phyloP scores from a whole-genome alignment of 2,113 vertebrate species.

The Chionodraco myersi region DNA sequence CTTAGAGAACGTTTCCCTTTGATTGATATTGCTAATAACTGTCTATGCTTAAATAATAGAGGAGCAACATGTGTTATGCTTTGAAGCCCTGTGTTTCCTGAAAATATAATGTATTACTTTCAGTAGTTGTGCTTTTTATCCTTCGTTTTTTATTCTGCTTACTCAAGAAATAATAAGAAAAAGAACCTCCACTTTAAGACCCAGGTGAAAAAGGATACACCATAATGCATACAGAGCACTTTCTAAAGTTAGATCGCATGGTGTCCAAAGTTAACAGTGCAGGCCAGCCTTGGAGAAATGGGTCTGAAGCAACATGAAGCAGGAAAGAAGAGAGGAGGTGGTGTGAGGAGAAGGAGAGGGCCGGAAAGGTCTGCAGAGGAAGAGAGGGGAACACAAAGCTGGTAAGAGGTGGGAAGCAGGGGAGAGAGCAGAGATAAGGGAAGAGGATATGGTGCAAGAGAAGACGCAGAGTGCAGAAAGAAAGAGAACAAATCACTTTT shows the following conservation, averaged over 20 bases:
- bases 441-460: not conserved
- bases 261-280: slow-evolving; percentile 71
- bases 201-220: slow-evolving; percentile 48
- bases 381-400: not conserved
- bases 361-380: not conserved
- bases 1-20: not conserved
- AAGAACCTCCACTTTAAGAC: slow-evolving; percentile 21
- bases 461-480: slow-evolving; percentile 46
- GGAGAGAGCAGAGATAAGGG: not conserved
- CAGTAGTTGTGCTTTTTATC: slow-evolving; percentile 11
- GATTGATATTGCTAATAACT: not conserved
- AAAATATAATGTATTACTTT: slow-evolving; percentile 24
- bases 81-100: slow-evolving; percentile 36
- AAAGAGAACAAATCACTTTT: slow-evolving; percentile 69
- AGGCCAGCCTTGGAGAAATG: slow-evolving; percentile 51
- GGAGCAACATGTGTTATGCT: slow-evolving; percentile 12
- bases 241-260: slow-evolving; percentile 66
- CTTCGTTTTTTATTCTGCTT: slow-evolving; percentile 3
- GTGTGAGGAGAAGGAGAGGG: not conserved
- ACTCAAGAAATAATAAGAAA: not conserved
- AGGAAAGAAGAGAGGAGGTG: slow-evolving; percentile 5
- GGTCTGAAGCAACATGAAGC: slow-evolving; percentile 65
- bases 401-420: slow-evolving; percentile 13
- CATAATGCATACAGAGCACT: slow-evolving; percentile 59
- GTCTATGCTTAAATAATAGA: slow-evolving; percentile 40